These are phyloP conservation scores for Mnemiopsis leidyi DNA, from an alignment of 37 sponge, comb jelly and placozoan species.

Conservation along the genomic window DNA sequence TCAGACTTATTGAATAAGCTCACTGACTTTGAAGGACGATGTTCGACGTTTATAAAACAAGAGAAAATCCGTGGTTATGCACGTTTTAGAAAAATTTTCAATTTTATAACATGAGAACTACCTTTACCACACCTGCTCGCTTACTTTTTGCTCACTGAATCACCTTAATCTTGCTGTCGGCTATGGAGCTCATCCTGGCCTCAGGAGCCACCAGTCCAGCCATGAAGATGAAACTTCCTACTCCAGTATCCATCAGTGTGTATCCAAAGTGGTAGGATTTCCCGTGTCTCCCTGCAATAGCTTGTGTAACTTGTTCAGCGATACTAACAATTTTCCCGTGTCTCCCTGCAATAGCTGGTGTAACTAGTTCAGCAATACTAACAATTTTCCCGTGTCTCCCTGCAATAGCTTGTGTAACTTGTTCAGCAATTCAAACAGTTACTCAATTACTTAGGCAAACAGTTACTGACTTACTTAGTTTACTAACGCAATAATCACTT, in stretches of 20 bases:
- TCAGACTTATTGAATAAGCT: too few species aligned
- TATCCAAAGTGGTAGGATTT: background rate
- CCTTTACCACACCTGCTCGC: too few species aligned
- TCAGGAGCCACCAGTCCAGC: conserved; percentile 56
- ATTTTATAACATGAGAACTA: too few species aligned
- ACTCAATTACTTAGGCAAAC: too few species aligned
- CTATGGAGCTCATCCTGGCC: background rate
- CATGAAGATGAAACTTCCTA: conserved; percentile 59
- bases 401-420: background rate
- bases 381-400: background rate
- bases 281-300: background rate
- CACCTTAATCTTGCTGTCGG: background rate
- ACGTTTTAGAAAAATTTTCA: too few species aligned
- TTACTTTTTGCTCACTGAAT: too few species aligned
- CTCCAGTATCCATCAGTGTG: conserved; percentile 45
- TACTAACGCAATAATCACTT: too few species aligned
- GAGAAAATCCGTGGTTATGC: too few species aligned
- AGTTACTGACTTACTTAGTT: too few species aligned
- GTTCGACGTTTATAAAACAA: too few species aligned
- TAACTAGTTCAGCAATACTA: background rate
- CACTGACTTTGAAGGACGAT: too few species aligned
- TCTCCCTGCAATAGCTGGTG: background rate
- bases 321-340: background rate
- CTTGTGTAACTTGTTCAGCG: background rate
- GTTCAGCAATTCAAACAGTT: background rate